Evolutionary conservation across 2,113 vertebrate species (phyloP), one percentile per base, ranked within the genome.

Genomic region (Parotia lawesii): DNA sequence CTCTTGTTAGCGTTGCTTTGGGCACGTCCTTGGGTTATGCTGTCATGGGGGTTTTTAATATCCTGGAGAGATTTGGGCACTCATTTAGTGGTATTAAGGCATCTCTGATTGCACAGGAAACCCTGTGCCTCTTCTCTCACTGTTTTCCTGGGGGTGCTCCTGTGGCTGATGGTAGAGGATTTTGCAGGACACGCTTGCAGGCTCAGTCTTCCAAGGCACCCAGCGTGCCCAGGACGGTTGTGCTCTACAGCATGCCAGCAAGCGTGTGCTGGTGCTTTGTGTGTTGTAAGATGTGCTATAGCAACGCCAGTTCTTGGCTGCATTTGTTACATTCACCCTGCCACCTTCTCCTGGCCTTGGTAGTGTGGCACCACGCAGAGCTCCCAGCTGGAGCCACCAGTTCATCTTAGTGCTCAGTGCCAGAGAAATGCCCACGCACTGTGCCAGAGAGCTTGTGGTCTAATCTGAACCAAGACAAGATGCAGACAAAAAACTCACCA

Each of bases 281-380:
- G 38, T 53, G 38, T 6, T 47, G 38, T 9, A 21, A 45, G 33
- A n/a, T 33, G 85, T 27, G 23, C 53, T n/a, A 10, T 2, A 40
- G 42, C 25, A 13, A 13, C 8, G 10, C 22, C 27, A 4, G 24
- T 17, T 27, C 69, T 84, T 69, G 64, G 20, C 44, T 73, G 29
- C 23, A 12, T 38, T 40, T 56, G 21, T 38, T 38, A 25, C 0
- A 17, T 15, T 37, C 3, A 4, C 23, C 20, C 25, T 3, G 3
- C 40, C 3, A 3, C 25, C 45, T 61, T 47, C 54, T 51, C 53
- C 35, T 15, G 27, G 38, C 27, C 35, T 51, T 22, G 20, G 22
- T 6, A 37, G 62, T 1, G 0, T 19, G 17, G 33, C 35, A 83
- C 53, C 53, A 4, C 1, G 0, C 29, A 7, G 8, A 62, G 67